Base-by-base conservation (phyloP, 1,140 invertebrate species). In the Planococcus citri region DNA sequence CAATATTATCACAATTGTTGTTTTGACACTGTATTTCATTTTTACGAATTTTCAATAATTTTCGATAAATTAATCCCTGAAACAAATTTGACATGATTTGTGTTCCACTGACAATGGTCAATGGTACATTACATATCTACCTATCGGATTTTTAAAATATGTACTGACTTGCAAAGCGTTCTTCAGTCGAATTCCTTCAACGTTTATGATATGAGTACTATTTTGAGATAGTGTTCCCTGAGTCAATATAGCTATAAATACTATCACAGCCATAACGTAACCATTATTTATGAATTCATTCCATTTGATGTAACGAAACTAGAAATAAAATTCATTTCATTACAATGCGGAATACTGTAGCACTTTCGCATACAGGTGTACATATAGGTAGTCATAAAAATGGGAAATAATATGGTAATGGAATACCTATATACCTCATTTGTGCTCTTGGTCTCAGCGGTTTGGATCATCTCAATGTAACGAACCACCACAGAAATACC, bases 211-310 rank as follows among this genome's bases (percentile, higher is more conserved):
- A 78, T 91, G 90, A 70, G 89, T 89, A 17, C 90, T 90, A 69
- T 87, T 85, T 80, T 94, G 91, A n/a, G 90, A 90, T 67, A 93
- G 81, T 27, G 87, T 86, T 72, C 87, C 88, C 79, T 94, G 90
- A 21, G 87, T 79, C 38, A 93, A 75, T 9, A 86, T 82, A n/a
- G 86, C 82, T 14, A 92, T 69, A 22, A 92, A 84, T 38, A 92
- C 82, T 14, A 91, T 76, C 64, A 86, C 77, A 25, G 87, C 83
- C 79, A 92, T 83, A 17, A 89, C 83, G 78, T 90, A 93, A 20
- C 90, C 90, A 79, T 93, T 92, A 71, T 78, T 79, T 61, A 88
- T 74, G 73, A 91, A 86, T 76, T 90, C 83, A 21, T 74, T 74
- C 74, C 82, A 77, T 27, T 78, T 80, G 72, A 83, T 22, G 33